These are phyloP conservation scores for Virgularia gustaviana DNA, from an alignment of 92 coral and sea anemone species.

Conservation along the genomic window DNA sequence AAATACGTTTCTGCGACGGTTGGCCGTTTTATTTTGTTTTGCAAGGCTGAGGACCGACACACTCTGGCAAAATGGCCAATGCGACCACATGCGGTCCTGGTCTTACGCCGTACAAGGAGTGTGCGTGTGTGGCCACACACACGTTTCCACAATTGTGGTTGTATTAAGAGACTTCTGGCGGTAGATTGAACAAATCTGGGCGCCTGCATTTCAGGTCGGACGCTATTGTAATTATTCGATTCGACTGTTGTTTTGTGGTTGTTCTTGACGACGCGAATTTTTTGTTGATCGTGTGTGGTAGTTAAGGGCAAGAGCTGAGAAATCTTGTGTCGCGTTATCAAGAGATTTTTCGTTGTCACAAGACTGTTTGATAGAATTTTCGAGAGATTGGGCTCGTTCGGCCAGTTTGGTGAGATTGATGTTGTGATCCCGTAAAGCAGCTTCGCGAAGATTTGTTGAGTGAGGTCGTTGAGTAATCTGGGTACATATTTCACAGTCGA, in stretches of 20 bases:
- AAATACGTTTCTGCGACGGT: no score
- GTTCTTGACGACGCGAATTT: no score
- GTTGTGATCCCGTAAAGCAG: slow-evolving; percentile 13
- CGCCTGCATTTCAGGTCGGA: no score
- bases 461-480: slow-evolving; percentile 25
- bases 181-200: no score
- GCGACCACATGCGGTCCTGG: no score
- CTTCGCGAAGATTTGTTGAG: slow-evolving; percentile 14
- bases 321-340: background rate
- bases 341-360: slow-evolving; percentile 18
- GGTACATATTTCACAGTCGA: slow-evolving; percentile 8
- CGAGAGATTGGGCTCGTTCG: slow-evolving; percentile 46
- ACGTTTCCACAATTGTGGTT: no score
- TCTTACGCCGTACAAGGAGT: background rate
- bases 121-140: background rate
- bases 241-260: no score
- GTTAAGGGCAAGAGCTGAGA: background rate
- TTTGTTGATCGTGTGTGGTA: background rate
- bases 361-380: slow-evolving; percentile 35
- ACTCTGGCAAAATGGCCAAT: no score
- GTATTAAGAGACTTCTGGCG: no score
- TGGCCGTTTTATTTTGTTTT: no score
- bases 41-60: no score
- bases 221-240: no score
- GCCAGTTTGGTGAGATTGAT: slow-evolving; percentile 41